phyloP scores from a whole-genome alignment of 2,797 vertebrate species.

The Hafferia zeledoni region DNA sequence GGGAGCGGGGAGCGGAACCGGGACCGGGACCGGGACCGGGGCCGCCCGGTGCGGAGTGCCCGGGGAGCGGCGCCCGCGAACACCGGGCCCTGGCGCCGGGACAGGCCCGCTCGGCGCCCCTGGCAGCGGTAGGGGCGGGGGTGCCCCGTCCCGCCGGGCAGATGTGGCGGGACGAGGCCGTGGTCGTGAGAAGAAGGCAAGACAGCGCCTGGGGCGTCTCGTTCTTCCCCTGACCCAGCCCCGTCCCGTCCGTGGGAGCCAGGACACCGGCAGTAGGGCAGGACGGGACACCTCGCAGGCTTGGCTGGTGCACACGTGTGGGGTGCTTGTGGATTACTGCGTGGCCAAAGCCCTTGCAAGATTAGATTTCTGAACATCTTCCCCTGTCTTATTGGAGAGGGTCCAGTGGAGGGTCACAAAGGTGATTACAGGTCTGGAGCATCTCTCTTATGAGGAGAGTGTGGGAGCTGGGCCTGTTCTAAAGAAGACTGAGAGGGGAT shows the following conservation, averaged over 20 bases:
- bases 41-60: fast-evolving
- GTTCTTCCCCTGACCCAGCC: fast-evolving
- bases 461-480: neutral
- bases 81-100: fast-evolving
- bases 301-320: fast-evolving
- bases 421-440: neutral
- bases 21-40: too few relatives aligned
- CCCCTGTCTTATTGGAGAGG: fast-evolving
- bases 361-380: neutral
- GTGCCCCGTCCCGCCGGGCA: neutral
- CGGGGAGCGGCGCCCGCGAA: fast-evolving
- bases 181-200: neutral
- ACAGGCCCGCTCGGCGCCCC: neutral
- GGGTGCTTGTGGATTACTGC: fast-evolving
- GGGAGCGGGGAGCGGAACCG: fast-evolving
- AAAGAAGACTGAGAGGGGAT: neutral
- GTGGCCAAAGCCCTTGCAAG: fast-evolving
- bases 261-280: fast-evolving
- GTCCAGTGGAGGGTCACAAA: neutral
- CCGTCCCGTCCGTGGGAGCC: fast-evolving
- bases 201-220: neutral
- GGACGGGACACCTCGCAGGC: fast-evolving
- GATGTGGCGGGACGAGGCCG: neutral
- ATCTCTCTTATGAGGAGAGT: neutral
- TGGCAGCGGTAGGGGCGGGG: neutral